phyloP scores from a whole-genome alignment of 1,140 invertebrate species.

The Lucilia cuprina region DNA sequence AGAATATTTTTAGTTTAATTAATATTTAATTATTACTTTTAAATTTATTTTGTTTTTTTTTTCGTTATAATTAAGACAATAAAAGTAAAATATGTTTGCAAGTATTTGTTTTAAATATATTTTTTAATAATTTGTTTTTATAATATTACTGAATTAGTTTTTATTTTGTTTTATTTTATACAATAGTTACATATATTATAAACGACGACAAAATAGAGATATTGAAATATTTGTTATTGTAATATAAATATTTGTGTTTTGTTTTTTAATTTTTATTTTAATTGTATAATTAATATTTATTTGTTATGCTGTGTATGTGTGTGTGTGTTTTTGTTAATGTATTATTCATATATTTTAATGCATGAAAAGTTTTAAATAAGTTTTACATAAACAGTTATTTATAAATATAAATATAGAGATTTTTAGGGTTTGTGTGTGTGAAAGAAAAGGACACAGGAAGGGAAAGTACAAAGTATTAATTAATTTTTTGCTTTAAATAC shows the following conservation, averaged over 20 bases:
- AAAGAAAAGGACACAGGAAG: neutral
- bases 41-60: neutral
- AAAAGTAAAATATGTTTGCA: constrained; percentile 23
- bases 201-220: constrained; percentile 31
- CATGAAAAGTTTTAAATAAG: neutral
- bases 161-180: neutral
- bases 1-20: neutral
- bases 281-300: constrained; percentile 16
- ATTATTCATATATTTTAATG: neutral
- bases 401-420: neutral
- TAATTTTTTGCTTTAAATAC: neutral
- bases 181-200: constrained; percentile 1
- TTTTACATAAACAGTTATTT: neutral
- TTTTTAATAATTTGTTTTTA: constrained; percentile 10
- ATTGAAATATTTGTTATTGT: constrained; percentile 20
- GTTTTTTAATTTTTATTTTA: neutral
- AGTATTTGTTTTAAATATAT: constrained; percentile 10
- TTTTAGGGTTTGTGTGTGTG: neutral
- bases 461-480: neutral
- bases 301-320: neutral
- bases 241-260: too few relatives aligned
- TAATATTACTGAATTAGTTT: neutral
- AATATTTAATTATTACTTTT: neutral
- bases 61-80: neutral
- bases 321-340: neutral